A percentile compares a stretch with the other conserved stretches of the same genome.
phyloP scores from a whole-genome alignment of 2,797 vertebrate genomes.

The Xiphophorus birchmanni region DNA sequence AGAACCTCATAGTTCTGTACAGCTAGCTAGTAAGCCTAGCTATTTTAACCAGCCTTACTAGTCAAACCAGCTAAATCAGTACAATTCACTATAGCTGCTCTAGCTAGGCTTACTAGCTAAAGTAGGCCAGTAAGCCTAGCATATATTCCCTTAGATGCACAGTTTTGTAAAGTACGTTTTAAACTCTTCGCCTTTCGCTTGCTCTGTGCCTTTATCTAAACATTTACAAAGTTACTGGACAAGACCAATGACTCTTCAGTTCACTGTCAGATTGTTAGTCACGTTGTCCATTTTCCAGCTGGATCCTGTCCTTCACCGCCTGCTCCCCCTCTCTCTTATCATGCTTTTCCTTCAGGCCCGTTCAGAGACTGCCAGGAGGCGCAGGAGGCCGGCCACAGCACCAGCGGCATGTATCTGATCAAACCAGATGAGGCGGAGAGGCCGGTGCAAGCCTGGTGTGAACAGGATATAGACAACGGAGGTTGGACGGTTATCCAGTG shows the following conservation, averaged over 20 bases:
- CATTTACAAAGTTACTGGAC: neutral
- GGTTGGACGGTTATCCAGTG: slow-evolving; percentile 97
- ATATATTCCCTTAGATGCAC: neutral
- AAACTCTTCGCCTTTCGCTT: neutral
- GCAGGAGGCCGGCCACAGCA: slow-evolving; percentile 88
- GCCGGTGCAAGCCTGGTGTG: slow-evolving; percentile 92
- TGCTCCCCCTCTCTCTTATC: slow-evolving; percentile 3
- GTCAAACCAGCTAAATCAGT: too few relatives aligned
- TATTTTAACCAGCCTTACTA: too few relatives aligned
- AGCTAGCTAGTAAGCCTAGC: too few relatives aligned
- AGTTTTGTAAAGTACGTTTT: neutral
- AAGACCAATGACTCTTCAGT: neutral
- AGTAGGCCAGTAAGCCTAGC: neutral
- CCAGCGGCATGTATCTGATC: slow-evolving; percentile 93
- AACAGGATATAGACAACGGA: slow-evolving; percentile 93
- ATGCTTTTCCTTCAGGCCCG: slow-evolving; percentile 82
- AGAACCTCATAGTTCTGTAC: too few relatives aligned
- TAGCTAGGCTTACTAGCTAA: neutral
- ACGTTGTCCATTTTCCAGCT: slow-evolving; percentile 8
- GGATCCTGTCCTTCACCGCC: neutral
- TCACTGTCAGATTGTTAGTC: neutral
- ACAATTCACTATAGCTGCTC: neutral
- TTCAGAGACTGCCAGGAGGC: slow-evolving; percentile 94
- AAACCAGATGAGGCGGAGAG: slow-evolving; percentile 86
- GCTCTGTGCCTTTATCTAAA: neutral